Base-by-base conservation (phyloP, 2,113 vertebrate species). In the Myiozetetes cayanensis region DNA sequence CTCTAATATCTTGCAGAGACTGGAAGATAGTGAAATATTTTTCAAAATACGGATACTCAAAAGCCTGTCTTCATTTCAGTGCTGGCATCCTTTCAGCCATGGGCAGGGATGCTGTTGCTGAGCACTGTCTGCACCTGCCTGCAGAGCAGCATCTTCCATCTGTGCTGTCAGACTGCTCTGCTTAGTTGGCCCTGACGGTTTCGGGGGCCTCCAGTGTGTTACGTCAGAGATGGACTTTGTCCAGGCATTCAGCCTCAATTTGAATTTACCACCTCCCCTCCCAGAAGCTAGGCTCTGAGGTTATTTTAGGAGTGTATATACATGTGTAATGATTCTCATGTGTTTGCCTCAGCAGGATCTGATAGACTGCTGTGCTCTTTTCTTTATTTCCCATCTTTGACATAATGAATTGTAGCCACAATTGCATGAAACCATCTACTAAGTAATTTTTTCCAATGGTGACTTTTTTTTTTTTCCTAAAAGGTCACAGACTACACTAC, bases 371-470 rank as follows among this genome's bases (percentile, higher is more conserved):
- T 85, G 74, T 87, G 56, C 65, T 80, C 62, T 80, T 88, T 85
- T 76, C 94, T 97, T 97, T 85, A 94, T 92, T 97, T 94, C 90
- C 74, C 75, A 31, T 93, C 82, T 95, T 80, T 85, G 86, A 71
- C 84, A 96, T 95, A 80, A 95, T 87, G 73, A 96, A 82, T 92
- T 93, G 23, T 93, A 91, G 81, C 93, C 59, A 81, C 52, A 96
- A 61, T 76, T 93, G 71, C 95, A 89, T 73, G 85, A 95, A 92
- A 84, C 93, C 77, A 92, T 94, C 92, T 92, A 94, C 75, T 55
- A 96, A 96, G 93, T 96, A 70, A 95, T 67, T 96, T 97, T 85
- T 95, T 97, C 97, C 97, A 97, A 22, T 63, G 27, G 49, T 93
- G 91, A 95, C 49, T 76, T 93, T 95, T 95, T 96, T 87, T 68